These are phyloP conservation scores for Plebejus argus DNA, from an alignment of 2,888 invertebrate species.

Conservation along the genomic window DNA sequence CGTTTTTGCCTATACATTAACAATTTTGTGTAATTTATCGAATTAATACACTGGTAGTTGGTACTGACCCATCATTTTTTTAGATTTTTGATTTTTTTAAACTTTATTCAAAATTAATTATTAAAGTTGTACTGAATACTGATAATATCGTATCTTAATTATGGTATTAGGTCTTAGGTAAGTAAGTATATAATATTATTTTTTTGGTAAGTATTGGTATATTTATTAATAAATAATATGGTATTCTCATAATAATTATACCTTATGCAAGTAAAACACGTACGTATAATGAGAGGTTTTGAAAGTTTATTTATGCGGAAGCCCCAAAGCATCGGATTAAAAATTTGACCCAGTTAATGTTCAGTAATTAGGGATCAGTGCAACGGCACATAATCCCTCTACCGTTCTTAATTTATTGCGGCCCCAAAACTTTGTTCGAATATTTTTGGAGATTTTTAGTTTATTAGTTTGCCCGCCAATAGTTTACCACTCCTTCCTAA, in stretches of 20 bases:
- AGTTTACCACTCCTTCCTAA: not conserved
- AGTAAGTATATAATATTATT: too few relatives aligned
- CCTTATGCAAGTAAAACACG: not conserved
- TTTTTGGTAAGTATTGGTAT: too few relatives aligned
- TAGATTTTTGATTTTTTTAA: too few relatives aligned
- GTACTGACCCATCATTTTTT: too few relatives aligned
- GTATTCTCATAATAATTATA: not conserved
- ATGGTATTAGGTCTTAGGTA: too few relatives aligned
- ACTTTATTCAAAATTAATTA: too few relatives aligned
- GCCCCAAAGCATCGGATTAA: slow-evolving; percentile 19
- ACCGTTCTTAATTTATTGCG: slow-evolving; percentile 19
- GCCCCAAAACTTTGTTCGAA: slow-evolving; percentile 1
- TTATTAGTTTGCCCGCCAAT: not conserved
- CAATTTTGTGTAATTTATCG: too few relatives aligned
- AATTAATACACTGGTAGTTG: too few relatives aligned
- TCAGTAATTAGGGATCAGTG: slow-evolving; percentile 28
- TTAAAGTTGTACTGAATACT: too few relatives aligned
- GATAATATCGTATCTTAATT: too few relatives aligned
- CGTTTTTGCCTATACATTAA: too few relatives aligned
- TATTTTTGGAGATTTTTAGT: slow-evolving; percentile 26
- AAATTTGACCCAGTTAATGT: slow-evolving; percentile 30
- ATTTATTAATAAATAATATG: not conserved
- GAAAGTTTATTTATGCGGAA: slow-evolving; percentile 3
- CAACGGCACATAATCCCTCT: slow-evolving; percentile 14
- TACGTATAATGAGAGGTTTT: not conserved